Evolutionary conservation across 1,140 invertebrate species (phyloP).

Genomic region (Formica selysi): DNA sequence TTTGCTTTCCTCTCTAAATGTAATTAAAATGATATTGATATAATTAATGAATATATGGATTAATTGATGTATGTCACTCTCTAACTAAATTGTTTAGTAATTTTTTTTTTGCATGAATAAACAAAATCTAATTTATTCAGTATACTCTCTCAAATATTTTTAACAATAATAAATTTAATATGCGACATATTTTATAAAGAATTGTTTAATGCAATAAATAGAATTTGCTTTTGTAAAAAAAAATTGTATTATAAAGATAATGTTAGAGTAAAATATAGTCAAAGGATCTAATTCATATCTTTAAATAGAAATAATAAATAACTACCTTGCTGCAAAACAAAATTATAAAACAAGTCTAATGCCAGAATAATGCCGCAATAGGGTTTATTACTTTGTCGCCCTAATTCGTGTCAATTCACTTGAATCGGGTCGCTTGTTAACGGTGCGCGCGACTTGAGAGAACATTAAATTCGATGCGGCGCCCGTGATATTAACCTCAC

Average conservation of each 20-base stretch:
- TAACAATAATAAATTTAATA: background rate
- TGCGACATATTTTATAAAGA: background rate
- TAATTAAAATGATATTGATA: no score
- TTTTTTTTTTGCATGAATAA: background rate
- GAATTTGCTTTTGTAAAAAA: background rate
- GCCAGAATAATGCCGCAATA: constrained; percentile 6
- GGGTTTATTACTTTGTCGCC: constrained; percentile 56
- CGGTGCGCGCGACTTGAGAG: constrained; percentile 51
- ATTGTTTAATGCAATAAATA: background rate
- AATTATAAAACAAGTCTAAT: constrained; percentile 36
- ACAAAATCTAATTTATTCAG: background rate
- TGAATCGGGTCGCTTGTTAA: constrained; percentile 71
- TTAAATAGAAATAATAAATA: background rate
- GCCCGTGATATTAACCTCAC: constrained; percentile 66
- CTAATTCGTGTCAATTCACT: constrained; percentile 77
- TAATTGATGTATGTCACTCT: no score
- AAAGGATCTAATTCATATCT: background rate
- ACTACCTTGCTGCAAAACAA: constrained; percentile 1
- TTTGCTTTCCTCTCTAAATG: no score
- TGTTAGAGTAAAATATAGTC: background rate
- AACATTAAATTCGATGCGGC: constrained; percentile 67
- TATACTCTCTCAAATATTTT: background rate
- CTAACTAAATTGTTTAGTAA: no score
- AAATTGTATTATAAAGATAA: background rate
- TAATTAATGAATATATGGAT: no score